Conservation (phyloP, 2,113 vertebrate genomes). For the Cyphomyrus plagiostoma region DNA sequence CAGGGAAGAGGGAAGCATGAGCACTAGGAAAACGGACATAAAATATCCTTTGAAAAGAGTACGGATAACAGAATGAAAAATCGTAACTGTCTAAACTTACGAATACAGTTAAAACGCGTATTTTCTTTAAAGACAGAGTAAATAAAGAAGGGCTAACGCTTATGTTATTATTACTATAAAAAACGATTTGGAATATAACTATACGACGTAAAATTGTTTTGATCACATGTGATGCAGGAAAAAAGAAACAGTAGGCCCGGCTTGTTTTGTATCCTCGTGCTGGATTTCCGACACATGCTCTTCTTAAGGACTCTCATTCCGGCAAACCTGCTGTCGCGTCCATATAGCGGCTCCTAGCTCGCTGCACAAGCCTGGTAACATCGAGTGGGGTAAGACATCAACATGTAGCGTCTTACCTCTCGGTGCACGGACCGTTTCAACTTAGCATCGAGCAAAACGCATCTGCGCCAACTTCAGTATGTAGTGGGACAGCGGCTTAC, state of each 20-base stretch:
- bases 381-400: not conserved
- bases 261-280: not conserved
- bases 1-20: constrained; percentile 43
- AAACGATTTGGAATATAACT: not conserved
- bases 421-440: not conserved
- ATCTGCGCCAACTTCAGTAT: not conserved
- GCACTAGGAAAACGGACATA: constrained; percentile 29
- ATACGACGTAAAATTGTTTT: not conserved
- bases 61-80: not conserved
- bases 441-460: not conserved
- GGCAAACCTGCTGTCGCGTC: not conserved
- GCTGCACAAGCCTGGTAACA: not conserved
- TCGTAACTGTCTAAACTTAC: not conserved
- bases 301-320: not conserved
- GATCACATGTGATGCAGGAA: not conserved
- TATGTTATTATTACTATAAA: not conserved
- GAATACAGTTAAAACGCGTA: not conserved
- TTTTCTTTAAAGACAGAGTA: not conserved
- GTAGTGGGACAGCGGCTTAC: not conserved
- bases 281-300: not conserved
- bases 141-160: not conserved
- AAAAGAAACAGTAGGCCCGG: not conserved
- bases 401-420: not conserved
- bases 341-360: not conserved
- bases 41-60: not conserved